Evolutionary conservation across 2,888 invertebrate genomes (phyloP), one percentile per base, ranked within the genome.

Genomic region (Pristionchus entomophagus): DNA sequence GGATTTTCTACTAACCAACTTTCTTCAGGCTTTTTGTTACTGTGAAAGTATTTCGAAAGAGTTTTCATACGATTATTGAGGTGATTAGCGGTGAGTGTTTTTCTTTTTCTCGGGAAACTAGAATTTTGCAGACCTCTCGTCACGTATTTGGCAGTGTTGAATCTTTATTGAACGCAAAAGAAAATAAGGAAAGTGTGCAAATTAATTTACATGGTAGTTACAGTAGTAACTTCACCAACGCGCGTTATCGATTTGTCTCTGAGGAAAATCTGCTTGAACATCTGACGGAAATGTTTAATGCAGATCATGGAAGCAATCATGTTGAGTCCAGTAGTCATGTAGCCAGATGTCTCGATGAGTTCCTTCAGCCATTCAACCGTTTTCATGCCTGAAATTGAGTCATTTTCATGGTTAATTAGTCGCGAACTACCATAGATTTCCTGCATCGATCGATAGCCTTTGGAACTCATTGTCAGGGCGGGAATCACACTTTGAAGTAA

Each of bases 261-360:
- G 26, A 73, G 12, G 22, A 73, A 8, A 29, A 80, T 22, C 17
- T 80, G 26, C 41, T 51, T 80, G 51, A 80, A 51, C 78, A 51
- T 49, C 35, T 51, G 29, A 0, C 53, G 78, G 17, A 80, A 80
- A 29, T 49, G 49, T 10, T 80, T 49, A 26, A 80, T 80, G 78
- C 49, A 80, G 32, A 80, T 51, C 78, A 80, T 80, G 2, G 78
- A 80, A 4, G 78, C 78, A 22, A 41, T 8, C 78, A 80, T 80
- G 51, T 80, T 80, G 51, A 80, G 35, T 10, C 78, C 78, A 14
- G 78, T 80, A 41, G 78, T 80, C 29, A 80, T 35, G 78, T 80
- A 51, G 12, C 78, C 78, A 1, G 78, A 80, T 2, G 51, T 51
- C 17, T 80, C 78, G 29, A 80, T 80, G 4, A 80, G 5, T 19